Evolutionary conservation across 2,888 invertebrate species (phyloP).

Genomic region (Anodontia alba): DNA sequence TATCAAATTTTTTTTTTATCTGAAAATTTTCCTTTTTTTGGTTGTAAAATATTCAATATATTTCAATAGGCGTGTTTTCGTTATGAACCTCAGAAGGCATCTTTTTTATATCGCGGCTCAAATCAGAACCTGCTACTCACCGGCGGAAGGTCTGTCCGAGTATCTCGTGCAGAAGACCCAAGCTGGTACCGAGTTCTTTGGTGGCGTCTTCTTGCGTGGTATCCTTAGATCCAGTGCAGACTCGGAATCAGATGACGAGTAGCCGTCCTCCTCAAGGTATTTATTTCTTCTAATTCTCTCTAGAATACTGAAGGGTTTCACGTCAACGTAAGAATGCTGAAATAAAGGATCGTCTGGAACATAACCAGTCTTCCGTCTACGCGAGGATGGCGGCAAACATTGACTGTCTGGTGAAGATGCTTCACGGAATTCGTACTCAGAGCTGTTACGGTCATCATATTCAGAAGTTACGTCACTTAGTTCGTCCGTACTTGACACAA

Average conservation of each 20-base stretch:
- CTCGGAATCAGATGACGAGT: slow-evolving; percentile 43
- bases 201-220: slow-evolving; percentile 51
- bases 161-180: slow-evolving; percentile 99
- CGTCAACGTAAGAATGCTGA: background rate
- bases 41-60: no score
- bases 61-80: no score
- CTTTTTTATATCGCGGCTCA: no score
- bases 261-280: background rate
- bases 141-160: slow-evolving; percentile 87
- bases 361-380: background rate
- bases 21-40: no score
- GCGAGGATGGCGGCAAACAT: background rate
- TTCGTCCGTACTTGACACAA: slow-evolving; percentile 5
- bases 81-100: no score
- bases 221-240: slow-evolving; percentile 41
- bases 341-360: background rate
- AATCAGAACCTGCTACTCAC: no score
- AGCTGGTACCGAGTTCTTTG: slow-evolving; percentile 88
- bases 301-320: slow-evolving; percentile 1
- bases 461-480: background rate
- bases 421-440: background rate
- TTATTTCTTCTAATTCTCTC: background rate
- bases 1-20: no score
- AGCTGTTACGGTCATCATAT: background rate
- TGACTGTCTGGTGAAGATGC: background rate